Base-by-base conservation (phyloP, 2,888 invertebrate genomes). In the Diaphora mendica region DNA sequence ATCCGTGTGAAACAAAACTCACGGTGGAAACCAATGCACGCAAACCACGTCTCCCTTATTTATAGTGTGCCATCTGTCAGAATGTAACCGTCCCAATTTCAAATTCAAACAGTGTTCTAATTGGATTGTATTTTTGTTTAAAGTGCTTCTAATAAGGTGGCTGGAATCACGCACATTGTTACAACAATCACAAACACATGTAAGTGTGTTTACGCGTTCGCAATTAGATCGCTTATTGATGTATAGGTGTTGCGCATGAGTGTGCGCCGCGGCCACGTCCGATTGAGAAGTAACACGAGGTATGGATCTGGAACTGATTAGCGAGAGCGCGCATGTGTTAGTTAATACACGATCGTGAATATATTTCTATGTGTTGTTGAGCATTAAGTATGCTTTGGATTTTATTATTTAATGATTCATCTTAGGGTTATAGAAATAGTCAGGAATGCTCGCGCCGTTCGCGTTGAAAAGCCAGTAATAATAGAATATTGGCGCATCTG, bases 381-480 rank as follows among this genome's bases (percentile, higher is more conserved):
- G 95, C 94, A 95, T 95, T 95, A 95, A 95, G 95, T 95, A 92
- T 92, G 95, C 95, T 94, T 94, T 92, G 86, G 91, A 95, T 96
- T 95, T 96, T 95, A 95, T 95, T 95, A 95, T 95, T 95, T 95
- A 95, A 95, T 95, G 95, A 95, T 93, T 96, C 95, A 96, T 95
- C 94, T 94, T 93, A 93, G 94, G 94, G 93, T 93, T 95, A 93
- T 95, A 93, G 95, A 95, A 95, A 95, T 95, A 95, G 95, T 94
- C 90, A 89, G 94, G 95, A 95, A 94, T 95, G 94, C 91, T 93
- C 91, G 91, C 90, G 91, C 90, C 88, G 92, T 93, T 91, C 91
- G 91, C 88, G 93, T 88, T 92, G 95, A 94, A 95, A 95, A 93
- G 92, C 93, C 91, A 94, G 94, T 93, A 94, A 95, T 95, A 95